These are phyloP conservation scores for Saimiri boliviensis DNA, from an alignment of 2,113 vertebrate species.

Conservation along the genomic window DNA sequence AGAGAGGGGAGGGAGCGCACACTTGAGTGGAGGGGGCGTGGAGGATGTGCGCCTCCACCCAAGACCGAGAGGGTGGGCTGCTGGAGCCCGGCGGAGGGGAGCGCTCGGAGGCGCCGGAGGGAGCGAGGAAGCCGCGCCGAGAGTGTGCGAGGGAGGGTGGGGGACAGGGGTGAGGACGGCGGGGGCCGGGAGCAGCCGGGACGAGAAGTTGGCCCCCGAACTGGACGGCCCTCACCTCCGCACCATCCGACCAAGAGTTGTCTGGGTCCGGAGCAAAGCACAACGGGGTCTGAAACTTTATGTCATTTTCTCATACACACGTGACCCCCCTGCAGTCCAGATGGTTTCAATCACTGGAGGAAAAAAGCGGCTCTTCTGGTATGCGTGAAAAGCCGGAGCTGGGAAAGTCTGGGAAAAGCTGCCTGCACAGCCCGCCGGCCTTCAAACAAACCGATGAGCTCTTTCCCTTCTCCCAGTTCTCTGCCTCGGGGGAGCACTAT, in stretches of 20 bases:
- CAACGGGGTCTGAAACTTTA: constrained; percentile 75
- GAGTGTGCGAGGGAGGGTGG: not conserved
- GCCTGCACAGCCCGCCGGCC: constrained; percentile 47
- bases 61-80: constrained; percentile 66
- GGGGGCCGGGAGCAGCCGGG: not conserved
- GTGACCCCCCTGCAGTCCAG: constrained; percentile 76
- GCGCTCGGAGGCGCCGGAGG: constrained; percentile 58
- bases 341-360: constrained; percentile 80
- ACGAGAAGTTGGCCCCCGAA: not conserved
- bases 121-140: constrained; percentile 1
- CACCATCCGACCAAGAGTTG: constrained; percentile 48
- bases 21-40: constrained; percentile 65
- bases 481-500: not conserved
- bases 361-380: constrained; percentile 78
- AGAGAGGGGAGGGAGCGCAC: constrained; percentile 2
- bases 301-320: constrained; percentile 82
- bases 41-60: constrained; percentile 71
- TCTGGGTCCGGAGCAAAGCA: constrained; percentile 63
- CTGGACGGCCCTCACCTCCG: constrained; percentile 54
- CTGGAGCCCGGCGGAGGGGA: not conserved
- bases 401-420: constrained; percentile 74
- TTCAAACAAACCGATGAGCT: constrained; percentile 55
- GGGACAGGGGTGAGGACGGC: not conserved
- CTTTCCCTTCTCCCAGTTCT: constrained; percentile 34
- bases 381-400: constrained; percentile 78